These are phyloP conservation scores for Cylindroiulus punctatus DNA, from an alignment of 2,888 invertebrate species.

Conservation along the genomic window DNA sequence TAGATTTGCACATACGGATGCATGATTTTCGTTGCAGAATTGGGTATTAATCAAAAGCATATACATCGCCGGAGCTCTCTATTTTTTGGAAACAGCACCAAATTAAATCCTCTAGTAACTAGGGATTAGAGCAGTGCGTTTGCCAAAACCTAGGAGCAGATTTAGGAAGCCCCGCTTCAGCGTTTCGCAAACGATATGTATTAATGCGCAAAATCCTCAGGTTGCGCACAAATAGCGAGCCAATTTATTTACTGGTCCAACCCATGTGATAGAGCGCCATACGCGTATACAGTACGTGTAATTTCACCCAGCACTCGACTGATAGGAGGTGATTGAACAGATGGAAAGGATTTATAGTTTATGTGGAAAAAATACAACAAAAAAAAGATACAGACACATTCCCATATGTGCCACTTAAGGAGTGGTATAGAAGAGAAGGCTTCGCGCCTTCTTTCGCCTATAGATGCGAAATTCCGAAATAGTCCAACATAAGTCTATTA, in stretches of 20 bases:
- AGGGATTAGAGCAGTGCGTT: constrained; percentile 47
- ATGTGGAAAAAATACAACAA: constrained; percentile 14
- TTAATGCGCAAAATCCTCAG: constrained; percentile 23
- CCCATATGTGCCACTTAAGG: constrained; percentile 33
- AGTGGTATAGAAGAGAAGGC: background rate
- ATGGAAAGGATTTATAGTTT: constrained; percentile 36
- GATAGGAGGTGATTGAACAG: constrained; percentile 35
- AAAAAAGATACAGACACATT: background rate
- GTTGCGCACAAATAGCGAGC: constrained; percentile 25
- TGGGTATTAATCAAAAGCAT: constrained; percentile 50
- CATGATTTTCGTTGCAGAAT: constrained; percentile 47
- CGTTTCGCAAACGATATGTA: background rate
- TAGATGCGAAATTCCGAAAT: constrained; percentile 32
- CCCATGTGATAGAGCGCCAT: background rate
- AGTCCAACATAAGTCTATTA: constrained; percentile 40
- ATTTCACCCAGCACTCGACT: background rate
- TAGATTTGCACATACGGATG: constrained; percentile 41
- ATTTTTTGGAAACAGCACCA: constrained; percentile 42
- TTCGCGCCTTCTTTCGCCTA: background rate
- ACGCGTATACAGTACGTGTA: background rate
- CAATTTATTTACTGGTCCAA: constrained; percentile 35
- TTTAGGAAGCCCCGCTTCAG: constrained; percentile 13
- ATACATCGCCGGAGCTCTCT: background rate
- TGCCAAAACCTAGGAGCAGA: constrained; percentile 45
- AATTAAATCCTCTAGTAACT: constrained; percentile 50